These are phyloP conservation scores for Gastrophryne carolinensis DNA, from an alignment of 2,797 vertebrate genomes.

Conservation along the genomic window DNA sequence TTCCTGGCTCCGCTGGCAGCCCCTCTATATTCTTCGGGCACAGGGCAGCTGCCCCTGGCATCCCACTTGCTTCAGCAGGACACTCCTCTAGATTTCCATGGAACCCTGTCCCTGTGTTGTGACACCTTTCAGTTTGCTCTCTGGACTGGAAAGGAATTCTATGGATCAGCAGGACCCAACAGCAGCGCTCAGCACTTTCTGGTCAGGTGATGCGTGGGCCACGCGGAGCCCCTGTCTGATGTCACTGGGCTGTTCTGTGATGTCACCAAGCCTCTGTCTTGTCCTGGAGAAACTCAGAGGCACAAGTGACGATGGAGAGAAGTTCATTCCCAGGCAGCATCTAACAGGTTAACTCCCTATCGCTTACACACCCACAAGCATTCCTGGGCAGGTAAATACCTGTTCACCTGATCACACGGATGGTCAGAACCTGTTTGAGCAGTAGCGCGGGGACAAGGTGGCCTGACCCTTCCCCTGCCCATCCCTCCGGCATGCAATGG, in stretches of 20 bases:
- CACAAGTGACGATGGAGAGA: not conserved
- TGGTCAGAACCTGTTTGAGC: slow-evolving; percentile 33
- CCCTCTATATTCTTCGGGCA: not conserved
- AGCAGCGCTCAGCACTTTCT: slow-evolving; percentile 11
- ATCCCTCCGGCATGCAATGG: not conserved
- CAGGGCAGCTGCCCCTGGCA: not conserved
- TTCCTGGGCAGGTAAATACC: slow-evolving; percentile 37
- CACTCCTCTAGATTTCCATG: not conserved
- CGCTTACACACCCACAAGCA: slow-evolving; percentile 4
- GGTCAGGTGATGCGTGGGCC: not conserved
- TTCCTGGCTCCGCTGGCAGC: not conserved
- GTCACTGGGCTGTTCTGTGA: not conserved
- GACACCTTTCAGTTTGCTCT: not conserved
- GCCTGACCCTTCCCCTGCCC: not conserved
- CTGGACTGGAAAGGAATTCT: slow-evolving; percentile 23
- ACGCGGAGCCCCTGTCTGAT: not conserved
- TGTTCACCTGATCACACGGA: not conserved
- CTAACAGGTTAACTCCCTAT: not conserved
- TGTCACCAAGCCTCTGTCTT: not conserved
- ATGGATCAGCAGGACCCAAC: slow-evolving; percentile 8
- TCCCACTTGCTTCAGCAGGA: not conserved
- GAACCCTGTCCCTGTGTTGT: not conserved
- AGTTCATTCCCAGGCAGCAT: not conserved
- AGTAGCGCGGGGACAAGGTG: not conserved
- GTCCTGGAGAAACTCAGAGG: not conserved